These are phyloP conservation scores for Buathra laborator DNA, from an alignment of 2,888 invertebrate species.

Conservation along the genomic window DNA sequence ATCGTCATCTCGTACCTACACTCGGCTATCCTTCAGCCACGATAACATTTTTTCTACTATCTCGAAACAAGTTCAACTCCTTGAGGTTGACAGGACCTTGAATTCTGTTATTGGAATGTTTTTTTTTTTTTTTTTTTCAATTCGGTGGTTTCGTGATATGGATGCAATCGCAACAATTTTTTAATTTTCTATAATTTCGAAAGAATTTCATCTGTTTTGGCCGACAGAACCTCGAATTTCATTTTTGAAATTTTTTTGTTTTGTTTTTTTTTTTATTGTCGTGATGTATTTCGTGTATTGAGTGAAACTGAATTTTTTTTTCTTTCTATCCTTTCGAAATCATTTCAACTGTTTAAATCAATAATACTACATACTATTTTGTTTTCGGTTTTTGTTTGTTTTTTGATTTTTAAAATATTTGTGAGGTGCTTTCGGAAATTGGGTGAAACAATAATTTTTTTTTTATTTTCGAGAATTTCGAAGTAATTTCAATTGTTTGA, in stretches of 20 bases:
- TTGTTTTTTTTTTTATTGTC: too few relatives aligned
- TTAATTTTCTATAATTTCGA: too few relatives aligned
- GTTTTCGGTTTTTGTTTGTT: neutral
- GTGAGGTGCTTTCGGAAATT: neutral
- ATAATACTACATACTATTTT: too few relatives aligned
- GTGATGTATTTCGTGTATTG: too few relatives aligned
- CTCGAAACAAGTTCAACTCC: too few relatives aligned
- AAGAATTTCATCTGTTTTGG: too few relatives aligned
- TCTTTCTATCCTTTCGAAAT: too few relatives aligned
- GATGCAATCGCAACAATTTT: neutral
- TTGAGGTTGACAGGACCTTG: conserved; percentile 6
- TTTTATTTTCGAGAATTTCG: neutral
- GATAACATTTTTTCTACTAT: neutral
- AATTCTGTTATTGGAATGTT: neutral
- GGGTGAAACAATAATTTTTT: conserved; percentile 6
- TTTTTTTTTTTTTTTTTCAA: neutral
- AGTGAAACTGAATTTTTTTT: too few relatives aligned
- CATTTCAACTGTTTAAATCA: too few relatives aligned
- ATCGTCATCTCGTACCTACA: neutral
- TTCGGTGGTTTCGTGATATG: neutral
- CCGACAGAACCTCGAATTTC: too few relatives aligned
- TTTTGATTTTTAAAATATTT: neutral
- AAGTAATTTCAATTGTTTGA: too few relatives aligned
- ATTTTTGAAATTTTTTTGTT: too few relatives aligned
- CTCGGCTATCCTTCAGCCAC: neutral